Evolutionary conservation across 2,888 invertebrate genomes (phyloP).

Genomic region (Trachelus troglodyta): DNA sequence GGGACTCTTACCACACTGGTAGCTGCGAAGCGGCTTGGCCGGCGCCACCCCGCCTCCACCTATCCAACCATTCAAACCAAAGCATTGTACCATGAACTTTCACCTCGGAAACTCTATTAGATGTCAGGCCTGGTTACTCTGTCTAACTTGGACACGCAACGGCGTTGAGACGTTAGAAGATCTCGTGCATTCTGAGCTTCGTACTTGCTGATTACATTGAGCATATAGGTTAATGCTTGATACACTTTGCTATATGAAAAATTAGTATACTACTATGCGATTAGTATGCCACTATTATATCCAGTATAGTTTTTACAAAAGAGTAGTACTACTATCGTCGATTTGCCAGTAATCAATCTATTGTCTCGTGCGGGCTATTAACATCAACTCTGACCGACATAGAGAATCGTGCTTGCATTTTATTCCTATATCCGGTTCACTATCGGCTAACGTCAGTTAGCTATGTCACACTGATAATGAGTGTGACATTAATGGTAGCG

Average conservation of each 20-base stretch:
- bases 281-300: neutral
- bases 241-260: neutral
- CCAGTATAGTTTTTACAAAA: neutral
- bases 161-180: neutral
- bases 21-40: slow-evolving; percentile 73
- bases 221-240: neutral
- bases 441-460: neutral
- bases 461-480: neutral
- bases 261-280: neutral
- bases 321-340: neutral
- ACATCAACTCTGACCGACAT: neutral
- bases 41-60: slow-evolving; percentile 68
- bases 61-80: slow-evolving; percentile 59
- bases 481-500: neutral
- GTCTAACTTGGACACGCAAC: neutral
- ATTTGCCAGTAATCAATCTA: neutral
- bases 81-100: slow-evolving; percentile 34
- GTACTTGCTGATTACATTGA: neutral
- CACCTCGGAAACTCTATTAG: neutral
- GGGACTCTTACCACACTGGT: slow-evolving; percentile 68
- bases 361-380: neutral
- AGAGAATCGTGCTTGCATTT: neutral
- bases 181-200: neutral
- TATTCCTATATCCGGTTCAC: neutral
- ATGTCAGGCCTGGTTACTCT: neutral